A percentile compares a stretch with the other conserved stretches of the same genome.
Conservation (phyloP, 2,113 vertebrate species). For the Alligator sinensis region DNA sequence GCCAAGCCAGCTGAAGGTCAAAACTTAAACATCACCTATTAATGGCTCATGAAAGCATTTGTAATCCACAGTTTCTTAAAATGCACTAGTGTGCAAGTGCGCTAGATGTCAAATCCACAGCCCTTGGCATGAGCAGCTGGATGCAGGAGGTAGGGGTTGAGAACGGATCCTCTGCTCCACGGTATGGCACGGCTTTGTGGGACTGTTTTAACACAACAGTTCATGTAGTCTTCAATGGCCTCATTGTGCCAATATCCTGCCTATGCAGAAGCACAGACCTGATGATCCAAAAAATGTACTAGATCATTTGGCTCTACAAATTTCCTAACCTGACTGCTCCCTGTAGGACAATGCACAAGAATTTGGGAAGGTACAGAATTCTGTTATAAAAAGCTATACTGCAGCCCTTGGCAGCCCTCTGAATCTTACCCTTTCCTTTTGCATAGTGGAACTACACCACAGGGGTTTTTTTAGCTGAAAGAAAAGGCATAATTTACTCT, state of each 20-base stretch:
- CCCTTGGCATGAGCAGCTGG: not conserved
- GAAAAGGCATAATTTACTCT: not conserved
- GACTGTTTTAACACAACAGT: not conserved
- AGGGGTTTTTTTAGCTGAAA: not conserved
- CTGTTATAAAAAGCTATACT: not conserved
- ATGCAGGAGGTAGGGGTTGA: not conserved
- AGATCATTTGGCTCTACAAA: not conserved
- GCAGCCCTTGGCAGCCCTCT: not conserved
- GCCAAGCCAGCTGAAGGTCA: not conserved
- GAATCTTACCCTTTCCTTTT: not conserved
- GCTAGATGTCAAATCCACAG: not conserved
- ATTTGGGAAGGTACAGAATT: not conserved
- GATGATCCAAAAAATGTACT: not conserved
- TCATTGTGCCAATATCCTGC: not conserved
- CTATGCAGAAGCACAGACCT: not conserved
- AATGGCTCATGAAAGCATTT: not conserved
- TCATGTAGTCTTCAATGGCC: not conserved
- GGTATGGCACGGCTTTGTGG: not conserved
- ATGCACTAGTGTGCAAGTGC: not conserved
- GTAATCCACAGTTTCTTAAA: not conserved
- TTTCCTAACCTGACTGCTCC: not conserved
- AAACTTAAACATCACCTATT: not conserved
- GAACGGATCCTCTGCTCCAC: not conserved
- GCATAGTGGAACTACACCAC: not conserved
- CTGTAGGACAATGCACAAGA: not conserved